These are phyloP conservation scores for Paralvinella palmiformis DNA, from an alignment of 1,140 invertebrate species.

Conservation along the genomic window DNA sequence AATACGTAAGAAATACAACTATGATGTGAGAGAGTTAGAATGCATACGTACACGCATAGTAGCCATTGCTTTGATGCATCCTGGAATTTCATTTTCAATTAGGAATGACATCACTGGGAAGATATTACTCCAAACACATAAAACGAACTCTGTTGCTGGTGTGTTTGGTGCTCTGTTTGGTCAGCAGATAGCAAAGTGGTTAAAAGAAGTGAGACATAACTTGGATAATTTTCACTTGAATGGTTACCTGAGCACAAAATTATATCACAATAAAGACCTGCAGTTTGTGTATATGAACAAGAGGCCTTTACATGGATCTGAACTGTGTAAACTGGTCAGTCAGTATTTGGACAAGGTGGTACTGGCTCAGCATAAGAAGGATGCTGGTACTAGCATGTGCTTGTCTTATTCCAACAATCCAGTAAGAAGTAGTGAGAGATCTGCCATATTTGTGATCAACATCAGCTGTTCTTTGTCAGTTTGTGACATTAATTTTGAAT, in stretches of 20 bases:
- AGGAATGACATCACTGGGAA: constrained; percentile 57
- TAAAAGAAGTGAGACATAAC: constrained; percentile 52
- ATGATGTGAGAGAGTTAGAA: constrained; percentile 56
- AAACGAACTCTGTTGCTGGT: constrained; percentile 52
- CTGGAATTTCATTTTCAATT: constrained; percentile 56
- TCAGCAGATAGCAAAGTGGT: constrained; percentile 42
- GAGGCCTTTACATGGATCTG: constrained; percentile 53
- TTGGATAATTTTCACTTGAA: constrained; percentile 54
- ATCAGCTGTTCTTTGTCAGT: too few relatives aligned
- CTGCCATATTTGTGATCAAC: too few relatives aligned
- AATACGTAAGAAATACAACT: constrained; percentile 56
- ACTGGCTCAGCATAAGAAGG: constrained; percentile 30
- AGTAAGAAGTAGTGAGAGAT: background rate
- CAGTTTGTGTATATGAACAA: constrained; percentile 63
- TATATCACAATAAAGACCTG: constrained; percentile 47
- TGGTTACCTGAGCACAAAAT: constrained; percentile 55
- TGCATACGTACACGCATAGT: constrained; percentile 55
- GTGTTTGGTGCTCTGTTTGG: constrained; percentile 55
- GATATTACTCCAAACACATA: constrained; percentile 56
- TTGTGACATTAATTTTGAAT: too few relatives aligned
- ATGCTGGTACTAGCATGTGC: too few relatives aligned
- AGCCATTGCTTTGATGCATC: constrained; percentile 57
- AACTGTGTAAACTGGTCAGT: constrained; percentile 55
- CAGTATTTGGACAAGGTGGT: constrained; percentile 44
- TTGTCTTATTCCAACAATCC: too few relatives aligned